These are phyloP conservation scores for Scopus umbretta DNA, from an alignment of 2,113 vertebrate species.

Conservation along the genomic window DNA sequence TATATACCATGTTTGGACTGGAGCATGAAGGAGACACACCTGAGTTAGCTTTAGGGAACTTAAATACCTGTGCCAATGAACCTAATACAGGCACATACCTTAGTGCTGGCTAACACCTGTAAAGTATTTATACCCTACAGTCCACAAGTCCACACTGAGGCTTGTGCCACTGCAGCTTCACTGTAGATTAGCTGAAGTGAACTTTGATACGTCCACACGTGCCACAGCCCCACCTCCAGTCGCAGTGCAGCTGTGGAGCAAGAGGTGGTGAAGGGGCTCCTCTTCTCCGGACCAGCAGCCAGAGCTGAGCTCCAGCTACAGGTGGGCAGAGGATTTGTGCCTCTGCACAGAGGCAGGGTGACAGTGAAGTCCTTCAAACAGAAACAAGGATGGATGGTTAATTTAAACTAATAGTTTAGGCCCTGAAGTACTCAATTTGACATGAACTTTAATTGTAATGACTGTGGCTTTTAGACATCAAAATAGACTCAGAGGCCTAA, in stretches of 20 bases:
- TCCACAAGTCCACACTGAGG: no score
- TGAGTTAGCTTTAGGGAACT: background rate
- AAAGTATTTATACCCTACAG: background rate
- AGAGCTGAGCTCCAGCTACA: background rate
- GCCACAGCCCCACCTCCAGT: background rate
- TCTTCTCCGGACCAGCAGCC: background rate
- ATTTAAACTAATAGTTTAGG: background rate
- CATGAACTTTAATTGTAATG: background rate
- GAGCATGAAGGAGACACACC: background rate
- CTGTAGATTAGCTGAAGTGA: background rate
- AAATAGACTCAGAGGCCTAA: background rate
- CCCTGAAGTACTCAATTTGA: background rate
- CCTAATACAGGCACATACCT: background rate
- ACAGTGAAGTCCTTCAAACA: background rate
- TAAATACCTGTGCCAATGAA: background rate
- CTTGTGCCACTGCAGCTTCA: background rate
- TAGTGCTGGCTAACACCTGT: background rate
- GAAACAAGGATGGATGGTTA: background rate
- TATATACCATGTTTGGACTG: background rate
- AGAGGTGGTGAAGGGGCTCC: background rate
- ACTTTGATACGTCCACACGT: background rate
- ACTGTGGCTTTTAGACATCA: background rate
- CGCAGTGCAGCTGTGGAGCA: fast-evolving
- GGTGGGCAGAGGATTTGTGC: background rate
- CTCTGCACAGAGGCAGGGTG: background rate